Percentiles rank a stretch among this genome's conserved stretches.
phyloP scores from a whole-genome alignment of 1,140 invertebrate species.

The Magallana ariakensis region DNA sequence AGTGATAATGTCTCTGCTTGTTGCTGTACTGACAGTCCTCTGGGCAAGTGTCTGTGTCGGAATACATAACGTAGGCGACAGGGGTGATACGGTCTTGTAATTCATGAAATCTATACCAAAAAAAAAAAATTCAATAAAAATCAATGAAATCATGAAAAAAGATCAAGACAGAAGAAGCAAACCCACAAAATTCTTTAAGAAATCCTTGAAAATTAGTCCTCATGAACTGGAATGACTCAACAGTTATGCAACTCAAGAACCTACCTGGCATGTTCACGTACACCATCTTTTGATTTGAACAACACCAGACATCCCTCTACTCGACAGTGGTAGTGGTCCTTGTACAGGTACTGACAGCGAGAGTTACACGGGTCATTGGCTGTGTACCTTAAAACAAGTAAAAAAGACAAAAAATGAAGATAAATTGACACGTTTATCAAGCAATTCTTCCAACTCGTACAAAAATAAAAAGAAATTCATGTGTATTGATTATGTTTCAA shows the following conservation, averaged over 20 bases:
- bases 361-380: slow-evolving; percentile 83
- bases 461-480: too few relatives aligned
- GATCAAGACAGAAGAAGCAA: too few relatives aligned
- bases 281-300: slow-evolving; percentile 88
- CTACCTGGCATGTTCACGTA: slow-evolving; percentile 88
- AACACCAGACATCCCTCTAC: slow-evolving; percentile 75
- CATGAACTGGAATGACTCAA: too few relatives aligned
- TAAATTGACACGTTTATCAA: too few relatives aligned
- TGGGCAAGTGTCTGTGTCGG: slow-evolving; percentile 82
- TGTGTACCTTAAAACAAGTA: slow-evolving; percentile 75
- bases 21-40: slow-evolving; percentile 87
- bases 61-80: slow-evolving; percentile 86
- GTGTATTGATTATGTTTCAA: background rate
- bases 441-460: too few relatives aligned
- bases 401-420: background rate
- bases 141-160: background rate
- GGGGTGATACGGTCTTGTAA: slow-evolving; percentile 92
- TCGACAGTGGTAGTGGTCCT: slow-evolving; percentile 89
- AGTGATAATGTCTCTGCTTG: slow-evolving; percentile 93
- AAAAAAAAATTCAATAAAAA: background rate
- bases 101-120: slow-evolving; percentile 85
- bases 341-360: slow-evolving; percentile 86
- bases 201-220: too few relatives aligned
- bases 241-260: background rate
- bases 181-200: too few relatives aligned